Conservation (phyloP, 2,888 invertebrate genomes). For the Eilema caniola region DNA sequence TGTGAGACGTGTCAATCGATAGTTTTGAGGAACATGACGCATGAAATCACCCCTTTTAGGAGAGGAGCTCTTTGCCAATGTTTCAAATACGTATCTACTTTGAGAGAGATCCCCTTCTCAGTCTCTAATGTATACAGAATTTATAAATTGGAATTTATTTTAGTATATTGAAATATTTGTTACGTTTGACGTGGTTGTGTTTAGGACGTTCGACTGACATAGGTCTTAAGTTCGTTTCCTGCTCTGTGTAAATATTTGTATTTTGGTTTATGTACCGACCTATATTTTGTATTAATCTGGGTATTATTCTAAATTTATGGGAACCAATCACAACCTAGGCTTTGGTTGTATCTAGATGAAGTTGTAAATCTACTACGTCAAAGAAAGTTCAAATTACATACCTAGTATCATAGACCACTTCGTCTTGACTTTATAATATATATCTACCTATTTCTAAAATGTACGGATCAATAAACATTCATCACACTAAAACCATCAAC, state of each 20-base stretch:
- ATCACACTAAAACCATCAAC: constrained; percentile 11
- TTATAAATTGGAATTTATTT: background rate
- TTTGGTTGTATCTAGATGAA: background rate
- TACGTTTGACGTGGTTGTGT: background rate
- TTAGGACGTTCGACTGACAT: background rate
- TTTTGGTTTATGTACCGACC: too few species aligned
- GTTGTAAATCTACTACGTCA: background rate
- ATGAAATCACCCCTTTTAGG: constrained; percentile 37
- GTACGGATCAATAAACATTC: constrained; percentile 7
- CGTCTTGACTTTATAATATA: background rate
- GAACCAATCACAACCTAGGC: background rate
- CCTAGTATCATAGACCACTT: background rate
- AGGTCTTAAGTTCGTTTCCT: background rate
- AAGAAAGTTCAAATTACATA: background rate
- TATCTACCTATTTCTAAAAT: background rate
- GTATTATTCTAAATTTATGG: too few species aligned
- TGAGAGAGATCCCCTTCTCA: background rate
- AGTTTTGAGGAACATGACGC: constrained; percentile 35
- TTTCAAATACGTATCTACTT: background rate
- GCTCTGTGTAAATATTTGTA: background rate
- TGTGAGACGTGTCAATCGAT: constrained; percentile 40
- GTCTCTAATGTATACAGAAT: background rate
- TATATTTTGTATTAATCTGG: too few species aligned
- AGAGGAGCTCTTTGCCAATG: background rate
- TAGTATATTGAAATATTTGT: background rate